Percentiles rank a stretch among this genome's conserved stretches.
Conservation (phyloP, 2,113 vertebrate genomes). For the Lagopus leucura region DNA sequence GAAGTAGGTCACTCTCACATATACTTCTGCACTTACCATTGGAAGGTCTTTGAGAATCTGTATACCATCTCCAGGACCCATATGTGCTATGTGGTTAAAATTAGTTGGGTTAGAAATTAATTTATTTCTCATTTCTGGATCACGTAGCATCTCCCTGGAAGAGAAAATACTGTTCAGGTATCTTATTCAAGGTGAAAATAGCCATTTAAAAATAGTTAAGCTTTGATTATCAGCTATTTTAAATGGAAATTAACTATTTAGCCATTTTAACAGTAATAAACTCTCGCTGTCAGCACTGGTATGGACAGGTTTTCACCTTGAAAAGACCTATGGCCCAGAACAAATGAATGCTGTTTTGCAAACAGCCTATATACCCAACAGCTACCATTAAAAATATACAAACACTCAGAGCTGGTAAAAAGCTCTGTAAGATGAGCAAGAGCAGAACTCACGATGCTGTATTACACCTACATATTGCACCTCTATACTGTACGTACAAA, state of each 20-base stretch:
- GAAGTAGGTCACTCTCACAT: neutral
- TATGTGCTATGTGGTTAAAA: conserved; percentile 99
- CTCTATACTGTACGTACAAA: conserved; percentile 29
- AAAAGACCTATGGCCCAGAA: neutral
- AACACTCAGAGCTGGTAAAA: conserved; percentile 24
- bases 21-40: conserved; percentile 84
- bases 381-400: conserved; percentile 4
- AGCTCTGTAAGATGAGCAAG: conserved; percentile 48
- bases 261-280: conserved; percentile 4
- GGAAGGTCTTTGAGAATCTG: conserved; percentile 99
- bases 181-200: neutral
- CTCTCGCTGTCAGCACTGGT: conserved; percentile 4
- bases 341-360: neutral
- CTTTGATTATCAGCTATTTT: conserved; percentile 16
- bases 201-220: neutral
- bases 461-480: neutral
- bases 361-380: neutral
- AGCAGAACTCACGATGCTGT: conserved; percentile 25
- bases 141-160: conserved; percentile 96
- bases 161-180: conserved; percentile 68
- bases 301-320: conserved; percentile 20
- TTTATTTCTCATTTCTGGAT: conserved; percentile 99
- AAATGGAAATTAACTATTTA: conserved; percentile 33
- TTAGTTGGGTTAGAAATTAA: conserved; percentile 99
- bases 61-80: conserved; percentile 98